These are phyloP conservation scores for Ochotona curzoniae DNA, from an alignment of 2,113 vertebrate species.

Conservation along the genomic window DNA sequence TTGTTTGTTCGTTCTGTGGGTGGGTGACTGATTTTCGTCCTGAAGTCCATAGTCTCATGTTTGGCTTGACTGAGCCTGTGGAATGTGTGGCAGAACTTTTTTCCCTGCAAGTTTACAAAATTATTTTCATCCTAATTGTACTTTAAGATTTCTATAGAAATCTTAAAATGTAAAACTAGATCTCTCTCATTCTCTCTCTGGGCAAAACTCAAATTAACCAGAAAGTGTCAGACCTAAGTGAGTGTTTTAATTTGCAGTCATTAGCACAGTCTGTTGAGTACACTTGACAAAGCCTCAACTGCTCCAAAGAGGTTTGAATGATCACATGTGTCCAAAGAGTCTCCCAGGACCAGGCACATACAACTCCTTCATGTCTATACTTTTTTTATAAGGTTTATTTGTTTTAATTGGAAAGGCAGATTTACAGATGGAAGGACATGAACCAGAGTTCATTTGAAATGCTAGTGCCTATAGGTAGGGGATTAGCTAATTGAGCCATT, in stretches of 20 bases:
- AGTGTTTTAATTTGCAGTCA: constrained; percentile 10
- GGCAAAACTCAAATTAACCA: background rate
- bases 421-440: too few relatives aligned
- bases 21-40: background rate
- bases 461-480: too few relatives aligned
- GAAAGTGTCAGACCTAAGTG: background rate
- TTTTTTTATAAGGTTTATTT: background rate
- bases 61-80: background rate
- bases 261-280: background rate
- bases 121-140: background rate
- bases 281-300: background rate
- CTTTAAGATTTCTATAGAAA: background rate
- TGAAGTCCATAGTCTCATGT: background rate
- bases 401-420: background rate
- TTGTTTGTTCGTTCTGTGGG: background rate
- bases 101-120: background rate
- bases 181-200: background rate
- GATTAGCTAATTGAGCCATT: too few relatives aligned
- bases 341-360: background rate
- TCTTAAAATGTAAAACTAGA: background rate
- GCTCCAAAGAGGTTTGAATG: background rate
- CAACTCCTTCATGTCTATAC: background rate
- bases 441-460: too few relatives aligned
- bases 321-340: background rate
- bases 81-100: background rate